Conservation (phyloP, 2,888 invertebrate genomes). For the Apamea anceps region DNA sequence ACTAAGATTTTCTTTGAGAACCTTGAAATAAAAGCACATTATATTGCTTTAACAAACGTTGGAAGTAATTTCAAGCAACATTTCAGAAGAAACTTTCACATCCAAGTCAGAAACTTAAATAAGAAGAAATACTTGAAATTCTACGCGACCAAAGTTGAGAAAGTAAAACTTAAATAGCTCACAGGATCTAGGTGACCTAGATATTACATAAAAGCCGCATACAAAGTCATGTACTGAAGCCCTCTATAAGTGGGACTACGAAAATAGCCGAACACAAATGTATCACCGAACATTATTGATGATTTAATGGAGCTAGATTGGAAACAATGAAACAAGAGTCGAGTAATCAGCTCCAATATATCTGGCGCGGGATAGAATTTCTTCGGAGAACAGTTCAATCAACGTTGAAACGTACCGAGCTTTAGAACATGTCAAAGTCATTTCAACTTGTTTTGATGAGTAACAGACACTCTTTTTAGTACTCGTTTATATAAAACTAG, state of each 20-base stretch:
- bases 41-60: neutral
- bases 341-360: slow-evolving; percentile 70
- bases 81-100: slow-evolving; percentile 19
- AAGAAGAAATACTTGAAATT: slow-evolving; percentile 30
- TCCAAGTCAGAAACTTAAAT: slow-evolving; percentile 5
- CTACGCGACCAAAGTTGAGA: slow-evolving; percentile 30
- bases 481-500: slow-evolving; percentile 14
- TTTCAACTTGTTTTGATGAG: slow-evolving; percentile 37
- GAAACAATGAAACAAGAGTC: slow-evolving; percentile 72
- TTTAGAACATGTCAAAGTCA: slow-evolving; percentile 51
- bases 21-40: no score
- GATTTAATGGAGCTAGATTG: slow-evolving; percentile 75
- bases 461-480: slow-evolving; percentile 31
- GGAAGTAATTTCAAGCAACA: neutral
- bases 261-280: slow-evolving; percentile 59
- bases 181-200: slow-evolving; percentile 53
- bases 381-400: slow-evolving; percentile 61
- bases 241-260: slow-evolving; percentile 16
- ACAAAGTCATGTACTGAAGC: slow-evolving; percentile 16
- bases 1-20: neutral
- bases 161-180: slow-evolving; percentile 40
- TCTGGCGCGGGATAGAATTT: slow-evolving; percentile 63
- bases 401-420: slow-evolving; percentile 44
- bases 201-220: slow-evolving; percentile 36
- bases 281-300: slow-evolving; percentile 70